Percentiles rank a stretch among this genome's conserved stretches.
These are phyloP conservation scores for Acrossocheilus wenchowensis DNA, from an alignment of 2,797 vertebrate genomes.

Conservation along the genomic window DNA sequence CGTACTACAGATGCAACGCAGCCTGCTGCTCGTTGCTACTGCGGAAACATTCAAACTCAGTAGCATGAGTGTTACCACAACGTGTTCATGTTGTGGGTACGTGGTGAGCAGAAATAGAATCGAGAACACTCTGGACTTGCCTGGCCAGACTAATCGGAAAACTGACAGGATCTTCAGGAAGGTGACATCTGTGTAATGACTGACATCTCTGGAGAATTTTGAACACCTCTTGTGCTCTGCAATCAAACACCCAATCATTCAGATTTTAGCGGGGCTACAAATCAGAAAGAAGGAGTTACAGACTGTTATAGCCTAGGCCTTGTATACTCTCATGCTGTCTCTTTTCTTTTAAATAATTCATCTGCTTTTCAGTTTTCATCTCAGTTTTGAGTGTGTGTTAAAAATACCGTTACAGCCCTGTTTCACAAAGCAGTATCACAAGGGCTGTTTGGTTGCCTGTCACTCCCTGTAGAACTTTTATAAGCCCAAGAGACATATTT, in stretches of 20 bases:
- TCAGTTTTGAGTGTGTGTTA: not conserved
- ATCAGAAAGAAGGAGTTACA: not conserved
- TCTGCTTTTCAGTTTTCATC: not conserved
- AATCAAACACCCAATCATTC: conserved; percentile 22
- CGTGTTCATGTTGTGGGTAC: not conserved
- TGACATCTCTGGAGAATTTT: not conserved
- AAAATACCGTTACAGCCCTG: not conserved
- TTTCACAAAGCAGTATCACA: conserved; percentile 10
- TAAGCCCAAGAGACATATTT: not conserved
- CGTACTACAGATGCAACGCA: not conserved
- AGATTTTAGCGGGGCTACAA: not conserved
- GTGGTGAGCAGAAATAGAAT: conserved; percentile 41
- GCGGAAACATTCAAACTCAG: not conserved
- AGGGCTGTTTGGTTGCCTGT: not conserved
- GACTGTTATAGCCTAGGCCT: not conserved
- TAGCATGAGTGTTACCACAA: not conserved
- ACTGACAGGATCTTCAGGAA: not conserved
- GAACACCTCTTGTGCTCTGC: too few relatives aligned
- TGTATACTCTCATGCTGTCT: not conserved
- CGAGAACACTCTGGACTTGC: conserved; percentile 1
- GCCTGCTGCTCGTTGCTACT: not conserved
- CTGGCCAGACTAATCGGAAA: conserved; percentile 14
- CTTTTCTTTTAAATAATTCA: not conserved
- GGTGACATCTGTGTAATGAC: not conserved
- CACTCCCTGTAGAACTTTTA: not conserved